Base-by-base conservation (phyloP, 1,140 invertebrate genomes). In the Hydropsyche tenuis region DNA sequence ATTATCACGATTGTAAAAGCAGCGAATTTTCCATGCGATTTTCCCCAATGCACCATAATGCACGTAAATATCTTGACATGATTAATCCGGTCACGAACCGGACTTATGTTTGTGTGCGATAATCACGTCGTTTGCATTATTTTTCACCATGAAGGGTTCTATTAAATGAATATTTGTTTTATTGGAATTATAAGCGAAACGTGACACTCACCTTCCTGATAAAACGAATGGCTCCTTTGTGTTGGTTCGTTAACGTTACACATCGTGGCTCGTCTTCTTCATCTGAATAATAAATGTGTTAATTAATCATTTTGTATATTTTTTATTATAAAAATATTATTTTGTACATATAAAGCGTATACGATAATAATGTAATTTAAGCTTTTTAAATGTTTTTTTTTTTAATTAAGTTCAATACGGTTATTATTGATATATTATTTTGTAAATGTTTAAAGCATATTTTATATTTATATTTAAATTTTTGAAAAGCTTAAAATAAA, bases 161-260 rank as follows among this genome's bases (percentile, higher is more conserved):
- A n/a, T n/a, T n/a, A n/a, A n/a, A n/a, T n/a, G n/a, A n/a, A 43
- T 43, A 43, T 43, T 43, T 43, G 5, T 6, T 43, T 43, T 43
- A 43, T 43, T 43, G 12, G 5, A 43, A 43, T 43, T 43, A 6
- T 43, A 43, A 37, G 30, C 37, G 37, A 22, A 66, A 37, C 12
- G 25, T 45, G 53, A 23, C 75, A 85, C 86, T 88, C 85, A 97
- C 95, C 91, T 96, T 96, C 86, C 96, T 87, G 81, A 97, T 94
- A 72, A 96, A 94, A 80, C 96, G 86, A 81, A 97, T 97, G 73
- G 95, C 95, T 77, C 90, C 91, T 87, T 96, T 96, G 81, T 97
- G 95, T 80, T 92, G 89, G 78, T 91, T 90, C 56, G 94, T 96
- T 73, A 96, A 85, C 78, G 92, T 91, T 73, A 92, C 87, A 80